Evolutionary conservation across 1,140 invertebrate genomes (phyloP), one percentile per base, ranked within the genome.

Genomic region (Meloidogyne chitwoodi): DNA sequence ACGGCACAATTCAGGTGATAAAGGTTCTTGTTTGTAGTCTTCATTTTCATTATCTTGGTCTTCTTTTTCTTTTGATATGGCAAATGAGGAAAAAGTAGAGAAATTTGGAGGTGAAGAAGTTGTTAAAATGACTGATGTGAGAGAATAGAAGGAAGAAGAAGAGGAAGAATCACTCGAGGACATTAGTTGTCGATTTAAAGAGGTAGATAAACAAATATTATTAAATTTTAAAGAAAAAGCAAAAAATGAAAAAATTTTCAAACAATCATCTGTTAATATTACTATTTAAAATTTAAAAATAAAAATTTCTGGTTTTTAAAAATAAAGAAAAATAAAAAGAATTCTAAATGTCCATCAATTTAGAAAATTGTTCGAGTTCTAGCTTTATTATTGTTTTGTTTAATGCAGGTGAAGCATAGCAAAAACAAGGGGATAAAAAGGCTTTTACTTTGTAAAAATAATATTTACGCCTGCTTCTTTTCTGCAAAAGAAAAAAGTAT

Each of bases 1-100:
- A 74, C 79, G 75, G 70, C 84, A 85, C 16, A 87, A 62, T 26
- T 66, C 68, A 10, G 85, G 84, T 22, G 83, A 85, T 66, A 84
- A 77, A n/a, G 77, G 76, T 5, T 56, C 27, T n/a, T 61, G 31
- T 8, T 76, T 56, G 31, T 76, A 41, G 10, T 29, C 27, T 31
- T 64, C 14, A 78, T 77, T 64, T 19, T 56, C 44, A 29, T 26
- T 41, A 27, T 26, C 41, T 24, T 65, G 1, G 5, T 65, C 44
- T 4, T 19, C n/a, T 38, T 27, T 27, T 12, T n/a, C 19, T 8
- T 38, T 19, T 34, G 41, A 72, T 12, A 24, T 22, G 44, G 0
- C 22, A 72, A 34, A 14, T 26, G 22, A 67, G 34, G 27, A 38
- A 29, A n/a, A 16, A 26, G 3, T 10, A 44, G 29, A 38, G 8